Conservation (phyloP, 2,797 vertebrate species). For the Melanotaenia maccullochi region DNA sequence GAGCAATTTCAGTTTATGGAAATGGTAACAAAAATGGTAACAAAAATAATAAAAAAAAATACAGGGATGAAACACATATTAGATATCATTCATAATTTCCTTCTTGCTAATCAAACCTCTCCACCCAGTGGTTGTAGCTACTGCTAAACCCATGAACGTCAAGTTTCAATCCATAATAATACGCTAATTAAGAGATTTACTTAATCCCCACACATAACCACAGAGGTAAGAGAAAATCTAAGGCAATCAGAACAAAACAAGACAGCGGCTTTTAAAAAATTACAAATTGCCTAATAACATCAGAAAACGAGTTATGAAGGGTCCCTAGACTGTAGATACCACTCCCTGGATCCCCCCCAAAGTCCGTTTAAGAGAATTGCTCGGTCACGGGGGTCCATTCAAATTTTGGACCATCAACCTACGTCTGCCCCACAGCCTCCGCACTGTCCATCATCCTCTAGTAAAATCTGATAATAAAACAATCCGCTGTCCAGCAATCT, state of each 20-base stretch:
- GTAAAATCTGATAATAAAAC: slow-evolving; percentile 1
- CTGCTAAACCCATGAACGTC: too few species aligned
- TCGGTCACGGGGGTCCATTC: slow-evolving; percentile 11
- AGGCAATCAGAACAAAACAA: not conserved
- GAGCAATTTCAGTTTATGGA: not conserved
- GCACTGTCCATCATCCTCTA: not conserved
- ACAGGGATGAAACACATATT: too few species aligned
- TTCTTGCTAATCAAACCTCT: not conserved
- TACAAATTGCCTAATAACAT: not conserved
- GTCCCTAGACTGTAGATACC: not conserved
- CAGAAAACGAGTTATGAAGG: not conserved
- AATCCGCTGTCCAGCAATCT: slow-evolving; percentile 16
- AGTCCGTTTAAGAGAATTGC: slow-evolving; percentile 16
- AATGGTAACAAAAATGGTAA: not conserved
- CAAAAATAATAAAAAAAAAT: not conserved
- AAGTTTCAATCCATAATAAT: not conserved
- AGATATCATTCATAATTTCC: not conserved
- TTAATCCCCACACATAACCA: not conserved
- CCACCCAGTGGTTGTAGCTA: not conserved
- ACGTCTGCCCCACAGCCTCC: not conserved
- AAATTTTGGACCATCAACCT: slow-evolving; percentile 8
- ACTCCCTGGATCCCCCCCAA: slow-evolving; percentile 28
- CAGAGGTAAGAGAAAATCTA: not conserved
- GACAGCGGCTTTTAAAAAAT: not conserved
- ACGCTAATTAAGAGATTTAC: slow-evolving; percentile 1